phyloP scores from a whole-genome alignment of 2,113 vertebrate species.

The Petrocephalus microphthalmus region DNA sequence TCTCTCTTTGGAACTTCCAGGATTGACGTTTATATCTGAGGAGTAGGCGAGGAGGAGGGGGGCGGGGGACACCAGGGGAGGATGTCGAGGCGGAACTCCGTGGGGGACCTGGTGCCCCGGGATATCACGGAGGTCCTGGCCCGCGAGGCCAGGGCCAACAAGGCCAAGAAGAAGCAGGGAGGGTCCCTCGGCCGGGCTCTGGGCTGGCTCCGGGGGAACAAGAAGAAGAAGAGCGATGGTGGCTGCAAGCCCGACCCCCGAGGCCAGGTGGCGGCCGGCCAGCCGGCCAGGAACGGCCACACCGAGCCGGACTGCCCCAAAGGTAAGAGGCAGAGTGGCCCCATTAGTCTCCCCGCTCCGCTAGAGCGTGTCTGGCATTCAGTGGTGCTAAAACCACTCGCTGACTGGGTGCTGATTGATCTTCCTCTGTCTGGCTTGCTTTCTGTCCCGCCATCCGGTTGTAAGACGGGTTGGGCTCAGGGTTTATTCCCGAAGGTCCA shows the following conservation, averaged over 20 bases:
- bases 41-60: slow-evolving; percentile 3
- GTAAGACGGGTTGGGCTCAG: not conserved
- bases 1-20: slow-evolving; percentile 10
- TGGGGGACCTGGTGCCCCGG: slow-evolving; percentile 65
- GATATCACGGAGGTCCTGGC: slow-evolving; percentile 66
- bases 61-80: slow-evolving; percentile 16
- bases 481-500: not conserved
- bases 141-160: slow-evolving; percentile 51
- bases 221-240: slow-evolving; percentile 57
- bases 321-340: slow-evolving; percentile 44
- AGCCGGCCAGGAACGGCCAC: slow-evolving; percentile 30
- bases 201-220: slow-evolving; percentile 75
- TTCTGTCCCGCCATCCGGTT: not conserved
- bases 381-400: not conserved
- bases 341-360: too few relatives aligned
- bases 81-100: slow-evolving; percentile 64
- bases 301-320: slow-evolving; percentile 42
- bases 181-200: slow-evolving; percentile 73
- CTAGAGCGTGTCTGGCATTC: not conserved
- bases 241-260: slow-evolving; percentile 11
- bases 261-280: slow-evolving; percentile 36
- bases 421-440: not conserved
- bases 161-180: slow-evolving; percentile 58
- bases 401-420: not conserved
- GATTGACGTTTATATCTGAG: not conserved